These are phyloP conservation scores for Nasua narica DNA, from an alignment of 2,797 vertebrate genomes.

Conservation along the genomic window DNA sequence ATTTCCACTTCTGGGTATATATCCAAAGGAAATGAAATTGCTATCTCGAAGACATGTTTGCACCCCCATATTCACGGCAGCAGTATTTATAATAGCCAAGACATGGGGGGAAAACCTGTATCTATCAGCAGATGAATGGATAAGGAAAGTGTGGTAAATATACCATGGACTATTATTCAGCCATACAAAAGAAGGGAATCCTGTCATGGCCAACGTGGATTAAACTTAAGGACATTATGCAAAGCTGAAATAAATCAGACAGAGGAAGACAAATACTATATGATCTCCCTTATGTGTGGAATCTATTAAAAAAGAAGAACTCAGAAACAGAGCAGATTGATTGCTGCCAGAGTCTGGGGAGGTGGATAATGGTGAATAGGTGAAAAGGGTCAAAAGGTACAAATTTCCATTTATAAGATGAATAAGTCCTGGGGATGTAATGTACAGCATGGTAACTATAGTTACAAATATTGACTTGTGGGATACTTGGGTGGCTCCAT, in stretches of 20 bases:
- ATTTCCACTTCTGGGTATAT: neutral
- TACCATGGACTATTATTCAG: neutral
- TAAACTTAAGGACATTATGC: neutral
- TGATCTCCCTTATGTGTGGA: neutral
- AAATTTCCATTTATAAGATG: neutral
- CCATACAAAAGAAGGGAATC: neutral
- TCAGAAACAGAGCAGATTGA: neutral
- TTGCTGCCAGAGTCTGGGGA: neutral
- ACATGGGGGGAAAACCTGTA: neutral
- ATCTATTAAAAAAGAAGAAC: neutral
- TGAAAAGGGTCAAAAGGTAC: neutral
- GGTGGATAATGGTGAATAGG: neutral
- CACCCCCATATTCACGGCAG: neutral
- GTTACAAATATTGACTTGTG: neutral
- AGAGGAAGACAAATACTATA: neutral
- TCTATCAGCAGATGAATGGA: neutral
- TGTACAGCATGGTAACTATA: neutral
- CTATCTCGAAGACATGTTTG: neutral
- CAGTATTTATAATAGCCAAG: neutral
- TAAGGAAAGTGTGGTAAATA: neutral
- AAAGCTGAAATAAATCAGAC: neutral
- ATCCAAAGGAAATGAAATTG: neutral
- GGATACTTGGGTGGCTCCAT: neutral
- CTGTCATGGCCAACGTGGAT: neutral
- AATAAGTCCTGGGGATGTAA: neutral